phyloP scores from a whole-genome alignment of 2,888 invertebrate species.

The Nymphalis c-album region DNA sequence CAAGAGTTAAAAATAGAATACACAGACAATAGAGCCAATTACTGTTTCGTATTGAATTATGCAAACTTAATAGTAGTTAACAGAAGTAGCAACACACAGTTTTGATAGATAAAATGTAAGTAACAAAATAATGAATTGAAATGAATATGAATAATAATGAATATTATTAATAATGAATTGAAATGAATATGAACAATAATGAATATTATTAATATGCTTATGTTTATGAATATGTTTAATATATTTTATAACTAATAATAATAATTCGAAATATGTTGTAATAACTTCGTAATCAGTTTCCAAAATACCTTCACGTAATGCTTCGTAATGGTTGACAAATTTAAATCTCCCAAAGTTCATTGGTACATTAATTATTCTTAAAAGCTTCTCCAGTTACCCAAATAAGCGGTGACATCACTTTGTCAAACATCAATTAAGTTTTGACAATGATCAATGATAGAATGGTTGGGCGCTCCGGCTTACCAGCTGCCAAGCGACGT shows the following conservation, averaged over 20 bases:
- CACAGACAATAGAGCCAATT: too few relatives aligned
- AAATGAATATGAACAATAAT: too few relatives aligned
- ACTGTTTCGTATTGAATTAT: too few relatives aligned
- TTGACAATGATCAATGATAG: conserved; percentile 75
- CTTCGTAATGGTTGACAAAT: conserved; percentile 35
- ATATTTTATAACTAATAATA: background rate
- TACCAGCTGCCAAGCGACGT: conserved; percentile 29
- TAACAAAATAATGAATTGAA: too few relatives aligned
- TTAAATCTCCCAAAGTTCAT: conserved; percentile 40
- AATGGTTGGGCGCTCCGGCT: conserved; percentile 47
- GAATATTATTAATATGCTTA: too few relatives aligned
- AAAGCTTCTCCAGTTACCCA: conserved; percentile 69
- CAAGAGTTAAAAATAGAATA: too few relatives aligned
- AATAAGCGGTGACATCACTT: conserved; percentile 70
- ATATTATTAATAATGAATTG: too few relatives aligned
- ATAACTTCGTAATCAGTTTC: conserved; percentile 13
- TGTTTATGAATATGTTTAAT: too few relatives aligned
- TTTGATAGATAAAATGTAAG: too few relatives aligned
- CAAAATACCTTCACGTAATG: conserved; percentile 27
- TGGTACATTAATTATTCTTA: conserved; percentile 71
- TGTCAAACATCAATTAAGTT: conserved; percentile 75
- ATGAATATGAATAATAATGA: too few relatives aligned
- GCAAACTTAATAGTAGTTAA: too few relatives aligned
- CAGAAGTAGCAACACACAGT: too few relatives aligned
- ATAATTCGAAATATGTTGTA: background rate